phyloP scores from a whole-genome alignment of 2,113 vertebrate genomes.

The Raja brachyura region DNA sequence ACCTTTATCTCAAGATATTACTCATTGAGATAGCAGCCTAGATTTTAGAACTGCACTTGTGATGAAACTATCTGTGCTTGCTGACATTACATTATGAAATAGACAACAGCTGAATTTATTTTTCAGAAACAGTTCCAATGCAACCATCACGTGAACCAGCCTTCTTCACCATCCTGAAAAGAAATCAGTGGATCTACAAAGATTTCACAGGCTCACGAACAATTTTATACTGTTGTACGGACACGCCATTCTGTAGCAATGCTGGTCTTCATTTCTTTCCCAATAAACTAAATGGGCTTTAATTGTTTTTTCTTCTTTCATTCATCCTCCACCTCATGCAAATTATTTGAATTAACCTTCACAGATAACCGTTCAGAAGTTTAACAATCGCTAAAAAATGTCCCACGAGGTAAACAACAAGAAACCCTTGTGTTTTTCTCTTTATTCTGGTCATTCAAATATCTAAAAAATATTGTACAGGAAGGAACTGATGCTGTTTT shows the following conservation, averaged over 20 bases:
- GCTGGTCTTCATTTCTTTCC: not conserved
- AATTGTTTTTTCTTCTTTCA: not conserved
- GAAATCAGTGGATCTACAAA: too few species aligned
- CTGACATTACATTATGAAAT: too few species aligned
- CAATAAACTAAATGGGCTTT: not conserved
- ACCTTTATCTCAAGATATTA: not conserved
- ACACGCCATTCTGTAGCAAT: not conserved
- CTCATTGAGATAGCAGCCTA: too few species aligned
- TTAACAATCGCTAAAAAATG: not conserved
- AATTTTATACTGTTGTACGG: not conserved
- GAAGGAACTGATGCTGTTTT: too few species aligned
- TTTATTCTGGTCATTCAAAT: not conserved
- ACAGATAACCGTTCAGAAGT: not conserved
- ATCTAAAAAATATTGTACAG: not conserved
- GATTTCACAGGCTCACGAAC: too few species aligned
- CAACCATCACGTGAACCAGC: too few species aligned
- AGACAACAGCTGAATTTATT: too few species aligned
- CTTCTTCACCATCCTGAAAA: too few species aligned
- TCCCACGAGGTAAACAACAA: conserved; percentile 40
- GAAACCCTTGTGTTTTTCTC: conserved; percentile 24
- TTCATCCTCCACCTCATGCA: not conserved
- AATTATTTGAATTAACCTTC: not conserved
- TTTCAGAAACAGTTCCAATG: too few species aligned
- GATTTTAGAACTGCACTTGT: too few species aligned
- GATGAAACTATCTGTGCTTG: too few species aligned